A percentile compares a stretch with the other conserved stretches of the same genome.
phyloP scores from a whole-genome alignment of 1,140 invertebrate species.

The Apis florea region DNA sequence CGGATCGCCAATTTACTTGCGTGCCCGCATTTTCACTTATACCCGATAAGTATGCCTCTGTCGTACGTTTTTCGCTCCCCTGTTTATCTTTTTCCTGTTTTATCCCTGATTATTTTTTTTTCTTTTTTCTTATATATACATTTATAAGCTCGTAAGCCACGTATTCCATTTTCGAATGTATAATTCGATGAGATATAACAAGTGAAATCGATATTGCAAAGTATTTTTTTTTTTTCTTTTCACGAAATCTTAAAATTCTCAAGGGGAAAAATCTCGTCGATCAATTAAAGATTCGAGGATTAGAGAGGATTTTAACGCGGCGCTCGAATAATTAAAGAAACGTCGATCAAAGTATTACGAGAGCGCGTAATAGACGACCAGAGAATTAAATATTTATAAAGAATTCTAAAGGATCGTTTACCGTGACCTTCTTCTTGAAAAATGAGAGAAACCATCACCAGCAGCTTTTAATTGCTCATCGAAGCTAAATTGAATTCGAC shows the following conservation, averaged over 20 bases:
- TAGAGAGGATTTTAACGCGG: background rate
- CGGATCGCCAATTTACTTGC: conserved; percentile 8
- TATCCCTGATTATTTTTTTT: too few species aligned
- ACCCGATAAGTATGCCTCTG: background rate
- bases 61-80: too few species aligned
- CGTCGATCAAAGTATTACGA: conserved; percentile 13
- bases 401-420: conserved; percentile 39
- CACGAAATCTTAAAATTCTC: too few species aligned
- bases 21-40: conserved; percentile 14
- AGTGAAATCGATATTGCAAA: too few species aligned
- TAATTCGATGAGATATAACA: too few species aligned
- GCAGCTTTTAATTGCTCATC: conserved; percentile 41
- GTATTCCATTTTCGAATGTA: too few species aligned
- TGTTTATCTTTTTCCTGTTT: background rate
- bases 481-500: conserved; percentile 28
- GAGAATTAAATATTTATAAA: background rate
- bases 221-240: too few species aligned
- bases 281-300: background rate
- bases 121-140: too few species aligned
- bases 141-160: too few species aligned
- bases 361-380: background rate
- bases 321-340: conserved; percentile 30
- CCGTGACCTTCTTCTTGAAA: conserved; percentile 22
- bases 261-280: too few species aligned
- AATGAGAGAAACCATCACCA: conserved; percentile 18